These are phyloP conservation scores for Drosophila falleni DNA, from an alignment of 2,888 invertebrate species.

Conservation along the genomic window DNA sequence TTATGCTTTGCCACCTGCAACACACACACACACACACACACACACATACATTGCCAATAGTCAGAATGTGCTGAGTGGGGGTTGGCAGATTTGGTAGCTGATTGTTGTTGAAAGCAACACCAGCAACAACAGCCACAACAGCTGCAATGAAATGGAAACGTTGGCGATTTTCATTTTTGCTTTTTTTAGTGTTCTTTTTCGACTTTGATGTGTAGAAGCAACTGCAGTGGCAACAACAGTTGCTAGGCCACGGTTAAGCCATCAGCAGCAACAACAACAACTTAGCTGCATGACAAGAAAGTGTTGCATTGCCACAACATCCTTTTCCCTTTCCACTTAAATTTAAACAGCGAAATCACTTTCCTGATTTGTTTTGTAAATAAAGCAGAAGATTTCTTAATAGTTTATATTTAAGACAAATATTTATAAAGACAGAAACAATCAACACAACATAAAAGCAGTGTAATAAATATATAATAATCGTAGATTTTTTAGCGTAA, in stretches of 20 bases:
- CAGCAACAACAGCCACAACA: slow-evolving; percentile 31
- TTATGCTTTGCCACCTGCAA: slow-evolving; percentile 80
- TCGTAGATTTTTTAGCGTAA: background rate
- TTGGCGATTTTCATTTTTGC: slow-evolving; percentile 52
- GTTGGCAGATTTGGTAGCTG: slow-evolving; percentile 39
- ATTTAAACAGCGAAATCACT: slow-evolving; percentile 13
- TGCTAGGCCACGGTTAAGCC: slow-evolving; percentile 24
- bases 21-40: slow-evolving; percentile 47
- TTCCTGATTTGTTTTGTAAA: background rate
- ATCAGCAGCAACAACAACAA: slow-evolving; percentile 28
- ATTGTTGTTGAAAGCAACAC: slow-evolving; percentile 50
- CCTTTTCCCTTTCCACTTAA: background rate
- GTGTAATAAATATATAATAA: background rate
- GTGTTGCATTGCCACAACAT: slow-evolving; percentile 7
- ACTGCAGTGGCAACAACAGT: slow-evolving; percentile 28
- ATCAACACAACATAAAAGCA: background rate
- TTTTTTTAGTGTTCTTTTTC: slow-evolving; percentile 19
- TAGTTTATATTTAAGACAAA: background rate
- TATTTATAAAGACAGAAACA: background rate
- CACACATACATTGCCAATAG: slow-evolving; percentile 36
- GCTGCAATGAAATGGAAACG: slow-evolving; percentile 75
- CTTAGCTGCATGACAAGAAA: slow-evolving; percentile 34
- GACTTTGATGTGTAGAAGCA: slow-evolving; percentile 50
- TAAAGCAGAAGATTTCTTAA: background rate
- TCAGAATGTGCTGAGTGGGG: background rate